Percentiles rank a stretch among this genome's conserved stretches.
Conservation (phyloP, 2,888 invertebrate species). For the Xestia xanthographa region DNA sequence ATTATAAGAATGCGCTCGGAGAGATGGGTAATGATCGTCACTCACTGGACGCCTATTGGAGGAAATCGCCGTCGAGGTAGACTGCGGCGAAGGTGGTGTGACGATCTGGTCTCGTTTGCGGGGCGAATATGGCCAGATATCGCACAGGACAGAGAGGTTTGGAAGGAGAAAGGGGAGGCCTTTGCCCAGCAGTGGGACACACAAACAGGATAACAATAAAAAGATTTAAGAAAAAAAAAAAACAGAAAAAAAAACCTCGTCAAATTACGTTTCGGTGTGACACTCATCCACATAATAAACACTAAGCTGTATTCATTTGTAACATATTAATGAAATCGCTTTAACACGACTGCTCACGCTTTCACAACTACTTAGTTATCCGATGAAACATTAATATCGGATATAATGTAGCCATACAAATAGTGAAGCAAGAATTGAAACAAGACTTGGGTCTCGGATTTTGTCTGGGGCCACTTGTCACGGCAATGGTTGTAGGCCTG, state of each 20-base stretch:
- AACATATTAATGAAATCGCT: slow-evolving; percentile 37
- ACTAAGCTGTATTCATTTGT: slow-evolving; percentile 38
- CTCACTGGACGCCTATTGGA: too few species aligned
- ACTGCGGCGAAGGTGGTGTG: too few species aligned
- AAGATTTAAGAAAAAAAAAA: neutral
- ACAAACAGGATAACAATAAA: too few species aligned
- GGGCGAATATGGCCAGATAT: too few species aligned
- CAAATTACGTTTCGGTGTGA: slow-evolving; percentile 24
- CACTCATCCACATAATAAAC: slow-evolving; percentile 9
- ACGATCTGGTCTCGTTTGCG: too few species aligned
- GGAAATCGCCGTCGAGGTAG: too few species aligned
- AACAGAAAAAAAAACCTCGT: neutral
- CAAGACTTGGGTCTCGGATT: neutral
- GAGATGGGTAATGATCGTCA: too few species aligned
- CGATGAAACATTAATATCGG: slow-evolving; percentile 1
- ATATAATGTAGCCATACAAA: neutral
- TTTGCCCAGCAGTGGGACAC: too few species aligned
- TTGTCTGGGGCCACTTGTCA: neutral
- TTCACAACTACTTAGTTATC: slow-evolving; percentile 16
- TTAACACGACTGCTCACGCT: slow-evolving; percentile 26
- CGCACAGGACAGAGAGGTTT: too few species aligned
- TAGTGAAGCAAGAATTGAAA: neutral
- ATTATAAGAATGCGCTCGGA: too few species aligned
- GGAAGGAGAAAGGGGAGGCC: too few species aligned
- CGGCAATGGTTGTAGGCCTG: too few species aligned